Evolutionary conservation across 2,888 invertebrate species (phyloP).

Genomic region (Stictocephala bisonia): DNA sequence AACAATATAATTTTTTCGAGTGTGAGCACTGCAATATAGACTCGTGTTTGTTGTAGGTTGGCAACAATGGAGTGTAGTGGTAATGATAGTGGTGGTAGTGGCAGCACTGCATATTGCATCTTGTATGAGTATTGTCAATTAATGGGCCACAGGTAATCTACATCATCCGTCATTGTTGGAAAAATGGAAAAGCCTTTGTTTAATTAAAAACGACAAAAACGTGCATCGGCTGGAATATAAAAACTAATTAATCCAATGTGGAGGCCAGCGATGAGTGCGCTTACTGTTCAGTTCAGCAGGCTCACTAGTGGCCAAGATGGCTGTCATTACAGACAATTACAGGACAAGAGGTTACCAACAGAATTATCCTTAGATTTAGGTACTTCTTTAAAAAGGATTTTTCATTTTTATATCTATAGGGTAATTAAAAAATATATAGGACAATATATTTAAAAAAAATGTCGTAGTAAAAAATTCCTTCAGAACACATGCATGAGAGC

Average conservation of each 20-base stretch:
- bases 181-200: constrained; percentile 43
- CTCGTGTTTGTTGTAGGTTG: constrained; percentile 10
- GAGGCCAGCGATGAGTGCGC: not conserved
- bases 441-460: too few species aligned
- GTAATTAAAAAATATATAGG: too few species aligned
- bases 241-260: constrained; percentile 39
- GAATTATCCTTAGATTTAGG: too few species aligned
- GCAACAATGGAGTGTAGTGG: not conserved
- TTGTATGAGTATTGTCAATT: constrained; percentile 42
- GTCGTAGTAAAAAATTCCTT: too few species aligned
- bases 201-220: constrained; percentile 43
- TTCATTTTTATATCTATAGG: too few species aligned
- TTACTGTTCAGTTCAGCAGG: constrained; percentile 12
- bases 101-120: constrained; percentile 33
- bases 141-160: constrained; percentile 42
- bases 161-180: constrained; percentile 42
- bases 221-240: constrained; percentile 39
- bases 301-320: too few species aligned
- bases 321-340: too few species aligned
- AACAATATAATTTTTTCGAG: too few species aligned
- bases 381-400: too few species aligned
- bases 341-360: too few species aligned
- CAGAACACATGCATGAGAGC: too few species aligned
- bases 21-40: too few species aligned
- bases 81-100: not conserved